Conservation (phyloP, 2,888 invertebrate species). For the Adineta ricciae region DNA sequence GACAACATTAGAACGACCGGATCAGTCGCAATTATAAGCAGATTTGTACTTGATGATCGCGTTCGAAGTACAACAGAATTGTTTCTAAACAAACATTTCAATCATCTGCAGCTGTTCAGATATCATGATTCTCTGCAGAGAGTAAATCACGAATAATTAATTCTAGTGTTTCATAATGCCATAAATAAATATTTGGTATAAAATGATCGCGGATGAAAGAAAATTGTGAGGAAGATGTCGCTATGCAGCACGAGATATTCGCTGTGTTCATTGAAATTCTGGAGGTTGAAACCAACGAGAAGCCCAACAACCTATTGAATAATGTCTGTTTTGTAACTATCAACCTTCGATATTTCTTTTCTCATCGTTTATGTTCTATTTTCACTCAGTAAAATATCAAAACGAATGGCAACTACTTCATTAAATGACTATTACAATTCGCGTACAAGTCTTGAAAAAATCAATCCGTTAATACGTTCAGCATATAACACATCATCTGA, state of each 20-base stretch:
- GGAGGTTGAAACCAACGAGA: neutral
- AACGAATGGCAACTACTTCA: neutral
- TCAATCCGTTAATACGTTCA: slow-evolving; percentile 11
- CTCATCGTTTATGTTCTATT: neutral
- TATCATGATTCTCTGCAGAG: neutral
- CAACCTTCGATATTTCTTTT: neutral
- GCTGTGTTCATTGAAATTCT: neutral
- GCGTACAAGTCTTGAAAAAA: neutral
- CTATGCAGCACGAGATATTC: neutral
- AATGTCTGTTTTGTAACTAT: neutral
- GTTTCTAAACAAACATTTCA: neutral
- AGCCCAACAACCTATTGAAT: neutral
- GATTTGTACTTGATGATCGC: no score
- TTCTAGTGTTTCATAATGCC: neutral
- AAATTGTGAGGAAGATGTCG: neutral
- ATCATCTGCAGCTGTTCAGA: neutral
- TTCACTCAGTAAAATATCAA: neutral
- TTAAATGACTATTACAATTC: neutral
- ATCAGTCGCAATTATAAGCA: no score
- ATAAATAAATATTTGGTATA: no score
- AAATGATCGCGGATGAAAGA: no score
- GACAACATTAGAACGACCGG: no score
- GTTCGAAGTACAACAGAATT: no score
- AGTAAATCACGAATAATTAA: neutral
- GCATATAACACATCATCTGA: slow-evolving; percentile 13